Base-by-base conservation (phyloP, 2,113 vertebrate genomes). In the Platysternon megacephalum region DNA sequence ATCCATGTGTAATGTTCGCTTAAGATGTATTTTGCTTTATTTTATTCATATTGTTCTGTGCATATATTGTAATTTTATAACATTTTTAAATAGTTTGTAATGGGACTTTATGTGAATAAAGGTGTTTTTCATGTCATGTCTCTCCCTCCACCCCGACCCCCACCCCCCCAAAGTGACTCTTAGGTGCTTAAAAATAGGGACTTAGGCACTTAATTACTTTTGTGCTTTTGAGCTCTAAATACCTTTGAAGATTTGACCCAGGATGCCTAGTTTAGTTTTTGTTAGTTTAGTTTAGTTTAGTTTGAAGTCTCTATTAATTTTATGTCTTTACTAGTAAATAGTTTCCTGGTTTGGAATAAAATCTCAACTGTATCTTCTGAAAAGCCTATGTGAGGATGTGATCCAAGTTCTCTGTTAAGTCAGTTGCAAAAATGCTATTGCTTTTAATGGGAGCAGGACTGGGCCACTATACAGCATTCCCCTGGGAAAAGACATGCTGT, bases 371-470 rank as follows among this genome's bases (percentile, higher is more conserved):
- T 52, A 49, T 79, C 32, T 92, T 35, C 46, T 49, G 61, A 78
- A 29, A 96, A 52, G 1, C 4, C 84, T 53, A 24, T 44, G 21
- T 52, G 39, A 87, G 29, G 35, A 74, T 1, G 0, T 85, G 28
- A 76, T 19, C 72, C 49, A 78, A 46, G 26, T 49, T 85, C 12
- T 52, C 28, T 93, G 81, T 7, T 56, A 87, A 93, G 58, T n/a
- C 13, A 82, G 48, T 46, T 2, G 58, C 44, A 90, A 90, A 86
- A 32, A 74, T 74, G 11, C 10, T 3, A 28, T 32, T 56, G 14
- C 12, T 88, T 94, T 79, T 68, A 79, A 58, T 0, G 1, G 2
- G 9, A 46, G 72, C 5, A 51, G 79, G 28, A 82, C 0, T n/a
- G 3, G 46, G 4, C 3, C 17, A 17, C 44, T 5, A 17, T 14